Base-by-base conservation (phyloP, 1,140 invertebrate species). In the Brachionus koreanus region DNA sequence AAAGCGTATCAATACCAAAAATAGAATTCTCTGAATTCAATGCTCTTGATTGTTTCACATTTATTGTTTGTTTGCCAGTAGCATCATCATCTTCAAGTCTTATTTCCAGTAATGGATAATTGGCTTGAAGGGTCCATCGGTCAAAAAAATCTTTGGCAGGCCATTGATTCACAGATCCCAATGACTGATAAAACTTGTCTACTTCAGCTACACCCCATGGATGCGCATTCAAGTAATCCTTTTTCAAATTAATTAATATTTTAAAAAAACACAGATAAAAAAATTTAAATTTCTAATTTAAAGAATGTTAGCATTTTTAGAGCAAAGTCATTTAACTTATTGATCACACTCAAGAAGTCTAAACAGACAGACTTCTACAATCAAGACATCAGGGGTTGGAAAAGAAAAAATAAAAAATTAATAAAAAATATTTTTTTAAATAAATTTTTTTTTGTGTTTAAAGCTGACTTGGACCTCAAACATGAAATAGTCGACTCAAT, bases 211-310 rank as follows among this genome's bases (percentile, higher is more conserved):
- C 49, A 37, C 76, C 76, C 76, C 76, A 79, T 0, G 49, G 33
- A 43, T 79, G 49, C 25, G 76, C 76, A 43, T 79, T 79, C 46
- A 79, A 43, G 25, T 79, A 79, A 6, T 49, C 9, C 65, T 69
- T 65, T 7, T 61, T 7, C 23, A 12, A 33, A 33, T 35, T 12
- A 33, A 65, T 65, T 46, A 46, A 46, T 46, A 46, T 46, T 46
- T 65, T 13, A 35, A 65, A 65, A 33, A 29, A 5, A 5, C 13
- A 61, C 12, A 10, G 0, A 61, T 61, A 1, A 37, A 69, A 69
- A 37, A n/a, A 69, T 69, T 69, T 37, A 16, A 69, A 19, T 39
- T n/a, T n/a, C n/a, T n/a, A n/a, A n/a, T n/a, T n/a, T n/a, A n/a
- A n/a, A n/a, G n/a, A n/a, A n/a, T n/a, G n/a, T n/a, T n/a, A n/a